These are phyloP conservation scores for Sebastes reedi DNA, from an alignment of 2,797 vertebrate genomes.

Conservation along the genomic window DNA sequence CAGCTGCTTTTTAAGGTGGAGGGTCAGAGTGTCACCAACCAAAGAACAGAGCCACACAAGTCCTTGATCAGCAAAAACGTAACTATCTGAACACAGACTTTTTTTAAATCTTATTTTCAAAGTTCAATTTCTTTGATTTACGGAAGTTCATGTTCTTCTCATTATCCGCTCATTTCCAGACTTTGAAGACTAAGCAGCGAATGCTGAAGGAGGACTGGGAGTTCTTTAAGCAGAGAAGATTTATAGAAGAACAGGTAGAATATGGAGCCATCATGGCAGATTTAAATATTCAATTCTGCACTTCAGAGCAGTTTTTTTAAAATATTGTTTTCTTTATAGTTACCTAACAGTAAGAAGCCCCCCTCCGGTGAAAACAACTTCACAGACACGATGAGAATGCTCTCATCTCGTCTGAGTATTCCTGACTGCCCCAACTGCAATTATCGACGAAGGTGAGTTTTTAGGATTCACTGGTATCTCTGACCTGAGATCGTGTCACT, in stretches of 20 bases:
- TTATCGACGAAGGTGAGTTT: constrained; percentile 91
- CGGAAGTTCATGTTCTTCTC: not conserved
- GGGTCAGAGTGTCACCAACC: constrained; percentile 81
- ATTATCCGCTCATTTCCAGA: constrained; percentile 75
- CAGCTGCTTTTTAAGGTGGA: constrained; percentile 86
- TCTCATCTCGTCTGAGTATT: constrained; percentile 93
- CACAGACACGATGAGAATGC: constrained; percentile 95
- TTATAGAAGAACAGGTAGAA: constrained; percentile 95
- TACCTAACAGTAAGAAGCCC: constrained; percentile 91
- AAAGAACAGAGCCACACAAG: constrained; percentile 84
- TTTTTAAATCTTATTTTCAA: not conserved
- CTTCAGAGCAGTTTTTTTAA: not conserved
- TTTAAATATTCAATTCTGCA: not conserved
- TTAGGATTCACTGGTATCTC: not conserved
- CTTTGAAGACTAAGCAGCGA: constrained; percentile 92
- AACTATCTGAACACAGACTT: constrained; percentile 18
- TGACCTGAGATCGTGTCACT: not conserved
- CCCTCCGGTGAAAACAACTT: constrained; percentile 91
- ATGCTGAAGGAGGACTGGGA: constrained; percentile 97
- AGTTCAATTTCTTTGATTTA: not conserved
- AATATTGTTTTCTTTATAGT: constrained; percentile 71
- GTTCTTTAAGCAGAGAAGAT: constrained; percentile 93
- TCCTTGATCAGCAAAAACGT: constrained; percentile 86
- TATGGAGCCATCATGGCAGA: not conserved
- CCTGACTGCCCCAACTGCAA: constrained; percentile 99